phyloP scores from a whole-genome alignment of 2,113 vertebrate species.

The Cettia cetti region DNA sequence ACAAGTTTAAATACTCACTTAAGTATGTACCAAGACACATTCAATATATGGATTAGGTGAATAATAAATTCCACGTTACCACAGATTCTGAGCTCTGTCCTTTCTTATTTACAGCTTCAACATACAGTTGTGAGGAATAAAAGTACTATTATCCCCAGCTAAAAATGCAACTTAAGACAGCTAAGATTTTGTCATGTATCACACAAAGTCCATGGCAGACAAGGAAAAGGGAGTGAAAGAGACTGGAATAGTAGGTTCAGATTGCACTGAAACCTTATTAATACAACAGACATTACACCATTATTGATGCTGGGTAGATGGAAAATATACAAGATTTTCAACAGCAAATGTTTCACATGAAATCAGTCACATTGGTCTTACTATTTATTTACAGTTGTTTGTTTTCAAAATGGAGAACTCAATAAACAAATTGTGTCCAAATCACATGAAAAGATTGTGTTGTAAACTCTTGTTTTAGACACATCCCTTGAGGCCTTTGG shows the following conservation, averaged over 20 bases:
- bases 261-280: neutral
- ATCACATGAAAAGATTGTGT: neutral
- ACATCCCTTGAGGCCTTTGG: neutral
- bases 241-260: neutral
- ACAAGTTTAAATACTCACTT: neutral
- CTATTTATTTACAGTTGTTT: neutral
- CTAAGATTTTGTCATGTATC: neutral
- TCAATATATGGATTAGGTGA: neutral
- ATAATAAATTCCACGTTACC: neutral
- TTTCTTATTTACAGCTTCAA: neutral
- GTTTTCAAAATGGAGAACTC: neutral
- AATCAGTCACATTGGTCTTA: neutral
- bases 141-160: neutral
- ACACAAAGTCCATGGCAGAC: neutral
- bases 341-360: neutral
- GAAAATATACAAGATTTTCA: neutral
- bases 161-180: neutral
- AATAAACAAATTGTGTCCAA: neutral
- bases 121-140: neutral
- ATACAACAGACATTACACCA: neutral
- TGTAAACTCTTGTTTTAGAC: neutral
- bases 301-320: neutral
- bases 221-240: neutral
- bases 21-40: neutral
- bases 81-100: neutral